phyloP scores from a whole-genome alignment of 2,113 vertebrate genomes.

The Sterna hirundo region DNA sequence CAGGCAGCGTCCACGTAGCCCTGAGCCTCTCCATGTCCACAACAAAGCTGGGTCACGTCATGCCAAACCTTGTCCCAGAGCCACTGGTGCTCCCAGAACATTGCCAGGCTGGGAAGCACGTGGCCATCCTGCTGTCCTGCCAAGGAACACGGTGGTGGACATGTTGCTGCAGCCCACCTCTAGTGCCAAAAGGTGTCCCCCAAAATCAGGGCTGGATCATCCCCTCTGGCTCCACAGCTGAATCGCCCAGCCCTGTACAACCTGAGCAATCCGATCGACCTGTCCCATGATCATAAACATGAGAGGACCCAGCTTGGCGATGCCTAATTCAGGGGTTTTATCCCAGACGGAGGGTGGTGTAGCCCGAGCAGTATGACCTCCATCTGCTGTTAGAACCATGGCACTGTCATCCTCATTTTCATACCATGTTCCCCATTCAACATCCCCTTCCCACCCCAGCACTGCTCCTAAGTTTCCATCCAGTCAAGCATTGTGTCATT shows the following conservation, averaged over 20 bases:
- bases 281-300: background rate
- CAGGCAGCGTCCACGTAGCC: fast-evolving
- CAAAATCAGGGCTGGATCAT: background rate
- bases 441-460: background rate
- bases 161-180: background rate
- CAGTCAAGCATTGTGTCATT: fast-evolving
- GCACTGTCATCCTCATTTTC: background rate
- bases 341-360: background rate
- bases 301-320: background rate
- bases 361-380: background rate
- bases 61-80: background rate
- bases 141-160: background rate
- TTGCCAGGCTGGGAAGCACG: background rate
- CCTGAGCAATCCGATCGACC: background rate
- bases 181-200: background rate
- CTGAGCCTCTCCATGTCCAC: background rate
- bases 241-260: background rate
- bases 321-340: background rate
- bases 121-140: background rate
- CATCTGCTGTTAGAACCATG: background rate
- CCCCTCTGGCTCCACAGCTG: background rate
- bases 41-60: background rate
- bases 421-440: fast-evolving
- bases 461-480: background rate
- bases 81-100: background rate